Conservation (phyloP, 2,113 vertebrate genomes). For the Zosterops japonicus region DNA sequence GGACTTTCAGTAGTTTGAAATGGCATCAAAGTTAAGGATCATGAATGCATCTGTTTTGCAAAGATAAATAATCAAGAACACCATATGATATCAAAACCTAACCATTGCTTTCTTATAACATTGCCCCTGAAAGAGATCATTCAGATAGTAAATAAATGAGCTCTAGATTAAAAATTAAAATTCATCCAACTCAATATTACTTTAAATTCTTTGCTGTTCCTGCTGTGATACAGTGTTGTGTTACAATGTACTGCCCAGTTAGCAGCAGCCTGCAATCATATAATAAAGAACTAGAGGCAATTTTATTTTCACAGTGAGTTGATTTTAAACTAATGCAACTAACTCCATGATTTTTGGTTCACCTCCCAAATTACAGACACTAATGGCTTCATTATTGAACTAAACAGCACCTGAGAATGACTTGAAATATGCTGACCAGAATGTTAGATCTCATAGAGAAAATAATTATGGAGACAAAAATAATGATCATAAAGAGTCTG, state of each 20-base stretch:
- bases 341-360: neutral
- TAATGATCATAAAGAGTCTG: neutral
- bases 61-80: neutral
- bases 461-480: neutral
- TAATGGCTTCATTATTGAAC: neutral
- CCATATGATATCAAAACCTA: neutral
- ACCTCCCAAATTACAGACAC: neutral
- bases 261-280: neutral
- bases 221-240: neutral
- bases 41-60: neutral
- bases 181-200: neutral
- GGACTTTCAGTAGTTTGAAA: neutral
- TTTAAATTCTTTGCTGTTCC: neutral
- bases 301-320: neutral
- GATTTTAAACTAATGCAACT: constrained; percentile 4
- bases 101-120: neutral
- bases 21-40: neutral
- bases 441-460: neutral
- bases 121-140: neutral
- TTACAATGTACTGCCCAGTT: neutral
- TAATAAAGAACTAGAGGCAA: neutral
- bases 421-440: neutral
- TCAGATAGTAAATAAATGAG: neutral
- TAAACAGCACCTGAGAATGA: neutral
- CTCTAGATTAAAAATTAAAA: neutral